phyloP scores from a whole-genome alignment of 2,797 vertebrate species.

The Myoxocephalus aenaeus region DNA sequence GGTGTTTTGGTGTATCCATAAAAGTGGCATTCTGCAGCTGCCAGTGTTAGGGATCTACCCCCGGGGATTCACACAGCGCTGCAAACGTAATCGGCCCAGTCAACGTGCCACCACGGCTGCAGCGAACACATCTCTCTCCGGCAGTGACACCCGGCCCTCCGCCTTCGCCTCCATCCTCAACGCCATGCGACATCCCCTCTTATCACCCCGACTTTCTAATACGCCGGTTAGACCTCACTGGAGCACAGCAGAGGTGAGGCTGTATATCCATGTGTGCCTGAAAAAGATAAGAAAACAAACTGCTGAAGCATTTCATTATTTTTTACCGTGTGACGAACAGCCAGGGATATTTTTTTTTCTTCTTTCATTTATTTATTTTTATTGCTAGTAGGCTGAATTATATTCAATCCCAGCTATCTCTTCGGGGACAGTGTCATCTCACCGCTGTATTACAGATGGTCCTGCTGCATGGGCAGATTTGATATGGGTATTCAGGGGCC shows the following conservation, averaged over 20 bases:
- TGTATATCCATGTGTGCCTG: conserved; percentile 46
- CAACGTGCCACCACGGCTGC: conserved; percentile 63
- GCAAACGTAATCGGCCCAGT: conserved; percentile 66
- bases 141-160: conserved; percentile 30
- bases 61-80: conserved; percentile 69
- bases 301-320: conserved; percentile 51
- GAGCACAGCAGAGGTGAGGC: conserved; percentile 41
- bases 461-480: conserved; percentile 58
- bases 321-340: conserved; percentile 29
- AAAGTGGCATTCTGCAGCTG: conserved; percentile 63
- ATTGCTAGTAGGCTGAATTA: conserved; percentile 35
- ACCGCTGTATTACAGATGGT: conserved; percentile 60
- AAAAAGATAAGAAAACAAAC: conserved; percentile 67
- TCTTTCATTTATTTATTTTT: conserved; percentile 15
- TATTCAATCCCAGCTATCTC: conserved; percentile 65
- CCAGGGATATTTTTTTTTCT: conserved; percentile 26
- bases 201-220: conserved; percentile 60
- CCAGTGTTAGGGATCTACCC: conserved; percentile 53
- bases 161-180: conserved; percentile 24
- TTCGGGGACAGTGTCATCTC: conserved; percentile 63
- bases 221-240: conserved; percentile 52
- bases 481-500: conserved; percentile 60
- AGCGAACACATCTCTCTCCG: conserved; percentile 43
- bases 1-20: conserved; percentile 52
- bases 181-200: conserved; percentile 28